Evolutionary conservation across 2,797 vertebrate genomes (phyloP), one percentile per base, ranked within the genome.

Genomic region (Anguilla marmorata): DNA sequence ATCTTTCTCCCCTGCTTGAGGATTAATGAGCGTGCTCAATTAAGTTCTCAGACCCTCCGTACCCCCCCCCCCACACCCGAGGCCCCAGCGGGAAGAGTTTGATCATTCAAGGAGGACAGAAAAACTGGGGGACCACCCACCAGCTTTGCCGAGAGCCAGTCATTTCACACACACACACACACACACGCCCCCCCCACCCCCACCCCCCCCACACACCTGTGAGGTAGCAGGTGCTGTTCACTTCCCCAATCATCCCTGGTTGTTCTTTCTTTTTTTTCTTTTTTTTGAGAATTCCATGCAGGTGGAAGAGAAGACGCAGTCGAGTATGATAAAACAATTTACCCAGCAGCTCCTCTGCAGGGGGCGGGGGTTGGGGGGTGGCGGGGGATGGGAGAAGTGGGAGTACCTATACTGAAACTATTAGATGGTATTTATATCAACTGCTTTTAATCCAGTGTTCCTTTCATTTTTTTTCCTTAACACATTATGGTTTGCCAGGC

Each of bases 11-110:
- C 74, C 30, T 37, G 74, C 74, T 79, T 7, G 74, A 21, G 37
- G 74, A n/a, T 14, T 79, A 79, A 79, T 79, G 74, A 79, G 74
- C 37, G 37, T 16, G 74, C 37, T 33, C 74, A 79, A 79, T 79
- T 79, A 79, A 79, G 74, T 45, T 37, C 74, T 79, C 14, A 45
- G 74, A 24, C 74, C 74, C 74, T 79, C 74, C 37, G 74, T n/a
- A 2, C 11, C 6, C 11, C 30, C 2, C 14, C 33, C 33, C 37
- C 74, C 16, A 0, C 21, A 12, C 16, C 60, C 21, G 14, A 16
- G 4, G 3, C 33, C 14, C 16, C 74, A 19, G 16, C 37, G 74
- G 74, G 74, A 79, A 41, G 37, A 45, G 16, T 79, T 79, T 79
- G 74, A 79, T 41, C 74, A 79, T 79, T 37, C 11, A 27, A 79